phyloP scores from a whole-genome alignment of 2,113 vertebrate species.

The Neogale vison region DNA sequence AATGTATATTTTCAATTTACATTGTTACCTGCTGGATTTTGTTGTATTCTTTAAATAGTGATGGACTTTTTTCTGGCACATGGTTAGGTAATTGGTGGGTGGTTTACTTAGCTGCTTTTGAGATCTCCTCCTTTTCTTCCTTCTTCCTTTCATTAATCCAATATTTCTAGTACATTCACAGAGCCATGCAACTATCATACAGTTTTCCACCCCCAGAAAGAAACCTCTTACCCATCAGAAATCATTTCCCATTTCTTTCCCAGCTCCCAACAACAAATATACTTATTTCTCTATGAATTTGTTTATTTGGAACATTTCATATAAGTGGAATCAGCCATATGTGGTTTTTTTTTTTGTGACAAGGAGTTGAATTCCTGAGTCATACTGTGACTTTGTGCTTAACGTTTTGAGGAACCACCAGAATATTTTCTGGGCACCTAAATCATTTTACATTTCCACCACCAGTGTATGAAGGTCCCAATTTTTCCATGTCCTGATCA shows the following conservation, averaged over 20 bases:
- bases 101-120: background rate
- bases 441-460: background rate
- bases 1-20: background rate
- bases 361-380: background rate
- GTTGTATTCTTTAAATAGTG: background rate
- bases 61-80: background rate
- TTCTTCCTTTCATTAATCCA: background rate
- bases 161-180: background rate
- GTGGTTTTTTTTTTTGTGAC: background rate
- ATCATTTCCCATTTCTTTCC: background rate
- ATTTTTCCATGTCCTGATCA: background rate
- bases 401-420: background rate
- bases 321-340: background rate
- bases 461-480: background rate
- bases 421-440: background rate
- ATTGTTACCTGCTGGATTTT: background rate
- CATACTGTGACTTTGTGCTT: background rate
- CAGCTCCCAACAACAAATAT: background rate
- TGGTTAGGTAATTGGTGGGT: background rate
- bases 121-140: background rate
- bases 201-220: background rate
- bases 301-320: background rate
- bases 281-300: background rate
- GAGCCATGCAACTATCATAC: background rate
- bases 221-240: background rate